Evolutionary conservation across 2,797 vertebrate genomes (phyloP), one percentile per base, ranked within the genome.

Genomic region (Cheirogaleus major): DNA sequence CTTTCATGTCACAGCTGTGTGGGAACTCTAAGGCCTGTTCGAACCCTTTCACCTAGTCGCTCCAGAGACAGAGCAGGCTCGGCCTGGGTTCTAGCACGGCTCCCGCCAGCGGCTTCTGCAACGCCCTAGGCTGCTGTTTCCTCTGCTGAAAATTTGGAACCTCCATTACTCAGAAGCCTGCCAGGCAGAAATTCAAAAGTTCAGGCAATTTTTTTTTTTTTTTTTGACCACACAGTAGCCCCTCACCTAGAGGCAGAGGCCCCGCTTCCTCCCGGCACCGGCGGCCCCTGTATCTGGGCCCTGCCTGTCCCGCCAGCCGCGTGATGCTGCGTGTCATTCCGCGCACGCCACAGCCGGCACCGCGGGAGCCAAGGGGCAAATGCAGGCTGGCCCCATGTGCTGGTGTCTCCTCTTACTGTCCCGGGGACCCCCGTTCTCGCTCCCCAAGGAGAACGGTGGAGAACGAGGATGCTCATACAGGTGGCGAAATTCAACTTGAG

Each of bases 291-390:
- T 14, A 14, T 50, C 82, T 11, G 3, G 27, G 14, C 38, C 41
- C 14, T 45, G 12, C 45, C n/a, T 3, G 0, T 23, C 4, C 57
- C 10, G 2, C 52, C 75, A 2, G 23, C 15, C 20, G 7, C 20
- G 7, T 7, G 2, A 8, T 55, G 52, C 52, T 55, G 20, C 7
- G 2, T 55, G 52, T 35, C 18, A 5, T 57, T 13, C n/a, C 7
- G 8, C 41, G 30, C 45, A 27, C 9, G 1, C 50, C 0, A 0
- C 0, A 10, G 67, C 35, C 1, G 0, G 65, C 79, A 30, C 32
- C n/a, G 3, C 0, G 63, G 55, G n/a, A 69, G 45, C 32, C 20
- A 11, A 48, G 52, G n/a, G 32, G 32, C 45, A n/a, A 32, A 9
- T 12, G 2, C 48, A 23, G 25, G 41, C 55, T 65, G 63, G 18